Evolutionary conservation across 2,113 vertebrate species (phyloP).

Genomic region (Lamprologus sp.): DNA sequence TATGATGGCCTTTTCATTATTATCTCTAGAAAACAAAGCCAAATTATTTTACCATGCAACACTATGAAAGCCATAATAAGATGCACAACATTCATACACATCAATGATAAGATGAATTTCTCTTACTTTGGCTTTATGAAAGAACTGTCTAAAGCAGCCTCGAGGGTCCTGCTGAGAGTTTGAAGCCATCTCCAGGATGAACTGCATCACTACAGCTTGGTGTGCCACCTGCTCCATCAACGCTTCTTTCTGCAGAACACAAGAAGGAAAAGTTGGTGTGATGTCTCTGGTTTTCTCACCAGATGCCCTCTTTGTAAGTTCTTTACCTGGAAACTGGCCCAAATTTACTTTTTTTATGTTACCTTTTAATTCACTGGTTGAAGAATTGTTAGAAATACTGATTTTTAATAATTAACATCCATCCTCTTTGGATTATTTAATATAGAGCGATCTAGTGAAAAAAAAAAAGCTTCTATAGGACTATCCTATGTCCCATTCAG

Average conservation of each 20-base stretch:
- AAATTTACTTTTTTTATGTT: background rate
- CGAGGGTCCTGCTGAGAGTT: constrained; percentile 88
- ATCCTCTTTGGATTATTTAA: background rate
- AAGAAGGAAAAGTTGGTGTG: background rate
- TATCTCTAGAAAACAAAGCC: background rate
- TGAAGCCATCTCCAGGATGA: constrained; percentile 94
- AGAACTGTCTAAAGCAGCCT: constrained; percentile 94
- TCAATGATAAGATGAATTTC: background rate
- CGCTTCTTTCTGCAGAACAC: constrained; percentile 80
- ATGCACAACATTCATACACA: background rate
- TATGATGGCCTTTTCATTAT: background rate
- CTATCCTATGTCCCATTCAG: background rate
- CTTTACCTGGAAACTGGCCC: background rate
- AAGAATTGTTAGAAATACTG: background rate
- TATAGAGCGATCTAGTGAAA: background rate
- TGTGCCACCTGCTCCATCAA: constrained; percentile 97
- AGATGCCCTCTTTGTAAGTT: background rate
- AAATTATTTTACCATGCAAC: background rate
- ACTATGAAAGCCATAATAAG: background rate
- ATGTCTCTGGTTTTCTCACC: background rate
- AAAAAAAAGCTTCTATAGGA: background rate
- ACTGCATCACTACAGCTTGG: constrained; percentile 95
- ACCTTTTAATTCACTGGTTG: background rate
- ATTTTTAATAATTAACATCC: background rate
- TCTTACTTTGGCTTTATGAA: constrained; percentile 97